These are phyloP conservation scores for Amazonetta brasiliensis DNA, from an alignment of 2,797 vertebrate genomes.

Conservation along the genomic window DNA sequence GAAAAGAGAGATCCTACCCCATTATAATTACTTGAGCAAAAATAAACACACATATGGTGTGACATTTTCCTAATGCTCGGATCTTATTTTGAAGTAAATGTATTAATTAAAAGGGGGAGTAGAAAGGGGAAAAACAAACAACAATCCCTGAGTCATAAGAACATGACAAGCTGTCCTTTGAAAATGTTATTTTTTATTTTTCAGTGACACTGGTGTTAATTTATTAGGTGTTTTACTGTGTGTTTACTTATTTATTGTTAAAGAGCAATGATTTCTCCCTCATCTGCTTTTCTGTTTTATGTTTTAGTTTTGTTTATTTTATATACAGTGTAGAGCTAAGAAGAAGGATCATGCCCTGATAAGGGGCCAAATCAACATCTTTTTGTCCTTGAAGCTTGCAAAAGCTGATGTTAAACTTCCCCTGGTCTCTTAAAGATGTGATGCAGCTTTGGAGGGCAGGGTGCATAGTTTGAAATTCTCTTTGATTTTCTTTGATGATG, in stretches of 20 bases:
- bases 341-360: background rate
- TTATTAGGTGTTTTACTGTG: slow-evolving; percentile 21
- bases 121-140: slow-evolving; percentile 47
- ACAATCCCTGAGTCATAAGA: slow-evolving; percentile 58
- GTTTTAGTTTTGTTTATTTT: slow-evolving; percentile 27
- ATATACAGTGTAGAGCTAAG: background rate
- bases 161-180: slow-evolving; percentile 66
- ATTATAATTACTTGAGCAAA: slow-evolving; percentile 59
- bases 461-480: slow-evolving; percentile 33
- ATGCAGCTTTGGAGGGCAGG: background rate
- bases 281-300: background rate
- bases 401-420: slow-evolving; percentile 16
- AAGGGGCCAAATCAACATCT: slow-evolving; percentile 12
- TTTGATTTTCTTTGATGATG: slow-evolving; percentile 43
- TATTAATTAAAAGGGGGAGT: slow-evolving; percentile 67
- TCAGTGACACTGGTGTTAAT: slow-evolving; percentile 25
- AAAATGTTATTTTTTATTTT: slow-evolving; percentile 62
- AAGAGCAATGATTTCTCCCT: slow-evolving; percentile 47
- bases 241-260: slow-evolving; percentile 30
- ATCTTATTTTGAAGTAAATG: slow-evolving; percentile 65
- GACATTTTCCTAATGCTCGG: slow-evolving; percentile 43
- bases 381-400: slow-evolving; percentile 34
- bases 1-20: slow-evolving; percentile 29
- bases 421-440: background rate
- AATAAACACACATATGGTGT: slow-evolving; percentile 51